These are phyloP conservation scores for Hyposoter didymator DNA, from an alignment of 2,888 invertebrate species.

Conservation along the genomic window DNA sequence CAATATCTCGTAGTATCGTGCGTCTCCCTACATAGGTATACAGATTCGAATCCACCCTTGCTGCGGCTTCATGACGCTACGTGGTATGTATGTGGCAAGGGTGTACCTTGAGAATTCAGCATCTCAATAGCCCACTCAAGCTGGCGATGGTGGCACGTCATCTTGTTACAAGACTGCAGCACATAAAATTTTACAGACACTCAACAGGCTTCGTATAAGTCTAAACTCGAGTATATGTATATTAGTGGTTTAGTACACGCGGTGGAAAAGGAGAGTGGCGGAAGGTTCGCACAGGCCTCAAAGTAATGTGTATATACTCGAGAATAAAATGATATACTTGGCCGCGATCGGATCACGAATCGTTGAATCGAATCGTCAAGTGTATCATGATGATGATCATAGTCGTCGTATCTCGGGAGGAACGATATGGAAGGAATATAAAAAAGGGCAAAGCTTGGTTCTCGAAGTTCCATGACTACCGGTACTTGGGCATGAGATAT, in stretches of 20 bases:
- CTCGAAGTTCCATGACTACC: constrained; percentile 58
- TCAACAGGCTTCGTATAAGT: constrained; percentile 33
- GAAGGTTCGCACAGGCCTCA: neutral
- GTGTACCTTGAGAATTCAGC: constrained; percentile 77
- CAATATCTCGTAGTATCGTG: constrained; percentile 78
- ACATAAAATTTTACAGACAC: constrained; percentile 58
- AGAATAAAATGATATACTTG: constrained; percentile 37
- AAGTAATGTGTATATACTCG: constrained; percentile 2
- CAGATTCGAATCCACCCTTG: constrained; percentile 72
- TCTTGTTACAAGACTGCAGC: constrained; percentile 73
- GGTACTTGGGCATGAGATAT: constrained; percentile 32
- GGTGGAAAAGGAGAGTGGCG: neutral
- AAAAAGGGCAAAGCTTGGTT: constrained; percentile 67
- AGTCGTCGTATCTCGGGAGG: constrained; percentile 58
- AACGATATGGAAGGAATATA: constrained; percentile 30
- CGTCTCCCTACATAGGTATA: constrained; percentile 25
- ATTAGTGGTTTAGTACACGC: neutral
- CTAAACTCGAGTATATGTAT: neutral
- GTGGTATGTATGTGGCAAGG: constrained; percentile 54
- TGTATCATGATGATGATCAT: constrained; percentile 35
- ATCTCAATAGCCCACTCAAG: constrained; percentile 82
- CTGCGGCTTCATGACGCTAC: constrained; percentile 59
- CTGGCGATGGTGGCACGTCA: constrained; percentile 67
- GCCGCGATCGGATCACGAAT: constrained; percentile 51
- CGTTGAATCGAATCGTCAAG: constrained; percentile 64